Evolutionary conservation across 2,888 invertebrate species (phyloP).

Genomic region (Athrips mouffetella): DNA sequence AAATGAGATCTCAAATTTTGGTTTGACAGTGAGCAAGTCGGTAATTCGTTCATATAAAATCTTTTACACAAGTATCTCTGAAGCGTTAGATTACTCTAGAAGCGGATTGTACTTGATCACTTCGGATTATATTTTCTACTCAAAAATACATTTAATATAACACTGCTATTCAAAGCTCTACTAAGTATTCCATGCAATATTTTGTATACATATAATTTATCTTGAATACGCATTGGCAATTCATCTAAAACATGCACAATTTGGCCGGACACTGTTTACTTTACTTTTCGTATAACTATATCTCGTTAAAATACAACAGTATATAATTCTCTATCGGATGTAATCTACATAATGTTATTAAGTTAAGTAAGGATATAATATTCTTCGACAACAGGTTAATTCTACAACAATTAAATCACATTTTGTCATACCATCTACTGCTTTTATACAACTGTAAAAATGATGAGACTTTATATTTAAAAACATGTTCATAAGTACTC

Average conservation of each 20-base stretch:
- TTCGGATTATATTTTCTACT: conserved; percentile 45
- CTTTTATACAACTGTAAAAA: conserved; percentile 48
- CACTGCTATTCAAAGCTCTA: conserved; percentile 49
- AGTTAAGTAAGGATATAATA: conserved; percentile 61
- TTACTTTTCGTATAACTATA: conserved; percentile 58
- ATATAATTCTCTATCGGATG: conserved; percentile 70
- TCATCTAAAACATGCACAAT: conserved; percentile 60
- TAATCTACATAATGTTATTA: conserved; percentile 66
- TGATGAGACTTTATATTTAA: conserved; percentile 45
- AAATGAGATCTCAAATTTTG: conserved; percentile 74
- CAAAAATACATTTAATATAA: conserved; percentile 29
- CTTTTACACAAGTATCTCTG: conserved; percentile 54
- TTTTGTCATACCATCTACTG: conserved; percentile 61
- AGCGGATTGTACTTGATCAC: conserved; percentile 66
- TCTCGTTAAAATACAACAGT: conserved; percentile 70
- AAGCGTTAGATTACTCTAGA: conserved; percentile 45
- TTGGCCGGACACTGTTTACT: conserved; percentile 71
- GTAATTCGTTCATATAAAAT: conserved; percentile 64
- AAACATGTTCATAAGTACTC: conserved; percentile 64
- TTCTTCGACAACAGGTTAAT: conserved; percentile 63
- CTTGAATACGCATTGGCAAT: conserved; percentile 59
- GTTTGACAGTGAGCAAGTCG: conserved; percentile 69
- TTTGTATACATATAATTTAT: conserved; percentile 51
- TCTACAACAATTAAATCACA: conserved; percentile 77
- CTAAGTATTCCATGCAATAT: conserved; percentile 51